A percentile compares a stretch with the other conserved stretches of the same genome.
Evolutionary conservation across 1,140 invertebrate genomes (phyloP).

Genomic region (Daktulosphaira vitifoliae): DNA sequence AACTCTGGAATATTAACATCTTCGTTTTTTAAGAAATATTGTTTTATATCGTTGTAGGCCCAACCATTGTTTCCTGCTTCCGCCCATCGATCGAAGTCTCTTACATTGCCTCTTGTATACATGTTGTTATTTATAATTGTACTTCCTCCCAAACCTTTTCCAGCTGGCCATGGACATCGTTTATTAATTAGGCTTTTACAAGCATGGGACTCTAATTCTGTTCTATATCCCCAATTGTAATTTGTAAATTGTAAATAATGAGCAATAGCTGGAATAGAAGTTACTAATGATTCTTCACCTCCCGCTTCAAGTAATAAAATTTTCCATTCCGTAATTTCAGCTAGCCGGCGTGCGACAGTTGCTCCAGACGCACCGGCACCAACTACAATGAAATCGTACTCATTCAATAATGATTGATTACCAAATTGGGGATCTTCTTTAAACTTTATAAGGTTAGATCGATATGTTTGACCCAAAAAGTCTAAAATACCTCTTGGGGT

Average conservation of each 20-base stretch:
- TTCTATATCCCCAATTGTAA: conserved; percentile 62
- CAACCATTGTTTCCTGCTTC: conserved; percentile 57
- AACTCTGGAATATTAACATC: conserved; percentile 47
- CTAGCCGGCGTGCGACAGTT: conserved; percentile 39
- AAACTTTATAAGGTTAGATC: conserved; percentile 22
- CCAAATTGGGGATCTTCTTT: conserved; percentile 32
- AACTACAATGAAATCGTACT: conserved; percentile 39
- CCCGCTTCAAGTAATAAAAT: conserved; percentile 55
- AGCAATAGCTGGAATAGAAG: conserved; percentile 33
- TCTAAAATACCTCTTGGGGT: conserved; percentile 33
- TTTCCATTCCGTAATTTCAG: conserved; percentile 41
- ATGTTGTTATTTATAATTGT: conserved; percentile 78
- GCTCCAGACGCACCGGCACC: conserved; percentile 44
- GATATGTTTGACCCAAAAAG: background rate
- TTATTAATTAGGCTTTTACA: conserved; percentile 48
- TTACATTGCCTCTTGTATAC: conserved; percentile 68
- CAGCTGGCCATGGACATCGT: conserved; percentile 52
- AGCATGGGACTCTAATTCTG: conserved; percentile 43
- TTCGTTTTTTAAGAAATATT: conserved; percentile 57
- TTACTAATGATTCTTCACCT: conserved; percentile 51
- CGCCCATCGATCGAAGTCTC: conserved; percentile 70
- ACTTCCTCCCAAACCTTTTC: conserved; percentile 60
- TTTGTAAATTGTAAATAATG: conserved; percentile 48
- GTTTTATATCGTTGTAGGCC: conserved; percentile 58
- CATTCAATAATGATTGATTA: conserved; percentile 31